Evolutionary conservation across 1,140 invertebrate genomes (phyloP), one percentile per base, ranked within the genome.

Genomic region (Acromyrmex echinatior): DNA sequence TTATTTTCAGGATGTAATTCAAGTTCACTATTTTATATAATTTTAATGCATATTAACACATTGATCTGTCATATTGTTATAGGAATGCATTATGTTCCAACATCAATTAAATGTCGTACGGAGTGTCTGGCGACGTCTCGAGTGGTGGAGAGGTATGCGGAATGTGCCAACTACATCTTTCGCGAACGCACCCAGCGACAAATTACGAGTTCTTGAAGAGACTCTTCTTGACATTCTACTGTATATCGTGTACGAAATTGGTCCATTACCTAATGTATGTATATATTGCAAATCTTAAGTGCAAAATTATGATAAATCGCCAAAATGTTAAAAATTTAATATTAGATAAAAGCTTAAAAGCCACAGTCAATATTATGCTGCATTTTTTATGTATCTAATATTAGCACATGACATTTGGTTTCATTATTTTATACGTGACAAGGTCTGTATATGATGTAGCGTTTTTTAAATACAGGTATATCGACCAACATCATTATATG

Each of bases 61-160:
- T 92, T 70, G 88, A 91, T 86, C 87, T 18, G 1, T 82, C 58
- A 78, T 35, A 66, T 65, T 82, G 3, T 51, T 58, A 14, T 86
- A 97, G 96, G 97, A 98, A 92, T 98, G 98, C 90, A 96, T 98
- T 86, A 96, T 97, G 88, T 96, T 98, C 66, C 98, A 98, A 95
- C 97, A 97, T 85, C 98, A 98, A 94, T 95, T 98, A 62, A 98
- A 98, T 92, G 95, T 98, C 6, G 96, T 98, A 10, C 96, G 97
- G 80, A 96, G 97, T 91, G 97, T 98, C 4, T 97, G 98, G 92
- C 94, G 96, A 51, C 95, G 98, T 65, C 94, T 98, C 12, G 97
- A 98, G 93, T 94, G 95, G 0, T 96, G 96, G 89, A 93, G 93
- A 87, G 94, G 93, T 56, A 90, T 92, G 49, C 91, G 92, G 87